Percentiles rank a stretch among this genome's conserved stretches.
phyloP scores from a whole-genome alignment of 2,888 invertebrate species.

The Tetropium fuscum region DNA sequence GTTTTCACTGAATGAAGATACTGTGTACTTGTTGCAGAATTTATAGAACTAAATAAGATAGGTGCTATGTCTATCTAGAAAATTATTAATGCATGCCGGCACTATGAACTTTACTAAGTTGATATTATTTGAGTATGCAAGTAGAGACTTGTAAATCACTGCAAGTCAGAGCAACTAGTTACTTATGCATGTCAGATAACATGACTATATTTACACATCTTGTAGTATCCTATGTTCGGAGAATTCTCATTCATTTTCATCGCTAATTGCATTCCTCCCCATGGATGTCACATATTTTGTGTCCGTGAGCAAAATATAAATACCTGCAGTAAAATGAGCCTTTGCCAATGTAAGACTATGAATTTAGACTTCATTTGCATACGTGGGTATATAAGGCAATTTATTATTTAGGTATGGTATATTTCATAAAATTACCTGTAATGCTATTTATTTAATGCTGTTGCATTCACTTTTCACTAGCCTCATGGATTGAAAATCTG shows the following conservation, averaged over 20 bases:
- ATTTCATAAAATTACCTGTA: no score
- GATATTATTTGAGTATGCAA: slow-evolving; percentile 30
- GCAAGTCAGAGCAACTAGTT: slow-evolving; percentile 39
- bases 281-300: slow-evolving; percentile 42
- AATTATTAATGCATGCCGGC: no score
- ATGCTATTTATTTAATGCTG: no score
- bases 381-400: no score
- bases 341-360: slow-evolving; percentile 12
- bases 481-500: no score
- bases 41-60: no score
- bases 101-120: no score
- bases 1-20: no score
- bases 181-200: slow-evolving; percentile 42
- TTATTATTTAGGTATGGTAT: no score
- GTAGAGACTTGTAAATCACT: slow-evolving; percentile 31
- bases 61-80: no score
- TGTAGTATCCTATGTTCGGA: slow-evolving; percentile 25
- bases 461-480: no score
- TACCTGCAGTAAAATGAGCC: slow-evolving; percentile 17
- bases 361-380: slow-evolving; percentile 28
- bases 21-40: no score
- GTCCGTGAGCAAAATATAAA: slow-evolving; percentile 46
- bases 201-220: slow-evolving; percentile 34
- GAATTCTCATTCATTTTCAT: slow-evolving; percentile 32
- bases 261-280: slow-evolving; percentile 40